Base-by-base conservation (phyloP, 2,888 invertebrate species). In the Rosalia funebris region DNA sequence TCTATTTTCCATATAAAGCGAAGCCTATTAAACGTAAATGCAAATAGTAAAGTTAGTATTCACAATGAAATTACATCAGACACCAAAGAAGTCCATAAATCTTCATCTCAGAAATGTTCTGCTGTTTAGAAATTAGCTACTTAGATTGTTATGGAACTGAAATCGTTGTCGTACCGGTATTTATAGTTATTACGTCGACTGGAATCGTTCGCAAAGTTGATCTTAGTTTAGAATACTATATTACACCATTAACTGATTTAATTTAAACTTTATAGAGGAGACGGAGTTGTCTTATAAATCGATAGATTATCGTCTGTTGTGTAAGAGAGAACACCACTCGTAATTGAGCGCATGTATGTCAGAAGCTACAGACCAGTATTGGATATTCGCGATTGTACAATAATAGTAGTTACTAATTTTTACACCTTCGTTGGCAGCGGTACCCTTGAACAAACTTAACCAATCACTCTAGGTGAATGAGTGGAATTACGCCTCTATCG, bases 91-190 rank as follows among this genome's bases (percentile, higher is more conserved):
- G 59, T 41, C 58, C 20, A 65, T 69, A 69, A 69, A 69, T 67
- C 63, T 48, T 47, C 10, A 19, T 34, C 41, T 59, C 58, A 58
- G 66, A 68, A 69, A 68, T 63, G 64, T 62, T 62, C 37, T 41
- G 20, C 62, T 57, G 69, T 64, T 69, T 65, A 69, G 69, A 68
- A 69, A 69, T 69, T 69, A 69, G 69, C 69, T 69, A 63, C 69
- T 68, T 69, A 65, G 60, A 66, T 68, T 65, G 67, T 65, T 67
- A 66, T 69, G 66, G 63, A 57, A 42, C 62, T 67, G 41, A 63
- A 61, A 63, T 41, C 55, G 60, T 62, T 47, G 31, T 60, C 48
- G 3, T 54, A 54, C 59, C 60, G 48, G 57, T 54, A 65, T 65
- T 65, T 65, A 65, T 61, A 47, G 60, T 48, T 36, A 48, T 25